phyloP scores from a whole-genome alignment of 2,888 invertebrate genomes.

The Drosophila mercatorum region DNA sequence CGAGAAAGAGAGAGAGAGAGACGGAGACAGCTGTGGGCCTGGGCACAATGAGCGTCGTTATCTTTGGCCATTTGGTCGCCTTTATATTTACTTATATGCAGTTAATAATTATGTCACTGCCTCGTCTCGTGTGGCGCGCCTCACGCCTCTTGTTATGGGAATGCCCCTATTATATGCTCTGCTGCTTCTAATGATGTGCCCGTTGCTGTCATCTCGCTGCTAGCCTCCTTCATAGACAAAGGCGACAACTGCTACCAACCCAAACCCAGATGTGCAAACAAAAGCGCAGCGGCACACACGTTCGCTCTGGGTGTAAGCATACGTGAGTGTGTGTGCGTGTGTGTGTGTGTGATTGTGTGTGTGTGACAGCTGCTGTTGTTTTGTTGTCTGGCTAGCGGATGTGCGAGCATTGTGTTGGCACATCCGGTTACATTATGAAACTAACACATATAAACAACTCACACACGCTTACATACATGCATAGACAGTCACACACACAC shows the following conservation, averaged over 20 bases:
- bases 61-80: conserved; percentile 70
- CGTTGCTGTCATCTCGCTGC: conserved; percentile 60
- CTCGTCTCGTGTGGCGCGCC: conserved; percentile 38
- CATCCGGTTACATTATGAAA: conserved; percentile 79
- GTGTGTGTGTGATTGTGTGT: conserved; percentile 42
- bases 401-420: conserved; percentile 79
- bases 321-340: conserved; percentile 22
- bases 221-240: conserved; percentile 46
- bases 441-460: conserved; percentile 56
- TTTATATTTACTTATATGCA: conserved; percentile 73
- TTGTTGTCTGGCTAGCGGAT: conserved; percentile 76
- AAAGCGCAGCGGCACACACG: conserved; percentile 63
- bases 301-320: not conserved
- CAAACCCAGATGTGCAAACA: conserved; percentile 67
- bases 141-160: conserved; percentile 74
- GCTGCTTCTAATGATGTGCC: conserved; percentile 75
- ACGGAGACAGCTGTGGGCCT: not conserved
- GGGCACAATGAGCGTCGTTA: conserved; percentile 49
- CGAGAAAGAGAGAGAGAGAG: not conserved
- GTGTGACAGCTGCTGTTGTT: conserved; percentile 73
- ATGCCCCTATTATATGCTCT: conserved; percentile 79
- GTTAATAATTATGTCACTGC: conserved; percentile 76
- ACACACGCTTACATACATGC: not conserved
- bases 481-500: conserved; percentile 28
- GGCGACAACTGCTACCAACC: conserved; percentile 37